Evolutionary conservation across 2,888 invertebrate species (phyloP), one percentile per base, ranked within the genome.

Genomic region (Blastobasis adustella): DNA sequence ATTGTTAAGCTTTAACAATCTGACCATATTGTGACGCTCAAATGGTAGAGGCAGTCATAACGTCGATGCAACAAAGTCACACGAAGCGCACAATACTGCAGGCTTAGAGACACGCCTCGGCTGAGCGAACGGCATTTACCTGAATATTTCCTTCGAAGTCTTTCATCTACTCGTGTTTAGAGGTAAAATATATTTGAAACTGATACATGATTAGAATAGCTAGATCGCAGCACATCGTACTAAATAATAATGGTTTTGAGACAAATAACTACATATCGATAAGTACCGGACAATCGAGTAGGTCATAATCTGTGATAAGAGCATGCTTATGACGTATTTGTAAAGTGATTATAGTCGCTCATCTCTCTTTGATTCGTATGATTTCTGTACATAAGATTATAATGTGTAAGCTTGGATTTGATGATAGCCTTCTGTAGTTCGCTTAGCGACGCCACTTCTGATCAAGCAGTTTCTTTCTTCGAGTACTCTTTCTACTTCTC

Each of bases 241-340:
- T 23, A 43, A 49, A 43, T 42, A 42, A 10, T 42, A 42, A 49
- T 47, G 43, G 10, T 10, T 58, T 63, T 63, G 62, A 65, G 60
- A 67, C 64, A 66, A 68, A 63, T 65, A 73, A 72, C 58, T 63
- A 83, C 83, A 84, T 87, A 85, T 87, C 85, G 79, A 71, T 82
- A 84, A 71, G 56, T 68, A 73, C 79, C 73, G 74, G 67, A 71
- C 69, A 76, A 67, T 73, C 62, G 71, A 74, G 67, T 79, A 76
- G 73, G 71, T 81, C 78, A 80, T 84, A 81, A 79, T 79, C 85
- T 88, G 88, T 88, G 87, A 87, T 87, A 88, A 82, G 81, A 68
- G 71, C 79, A 83, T 79, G 77, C 80, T 83, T 85, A 81, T 81
- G 82, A 82, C 75, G 68, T 83, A 79, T 74, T 73, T 76, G 73